A percentile compares a stretch with the other conserved stretches of the same genome.
Conservation (phyloP, 2,113 vertebrate species). For the Corythornis madagascariensis region DNA sequence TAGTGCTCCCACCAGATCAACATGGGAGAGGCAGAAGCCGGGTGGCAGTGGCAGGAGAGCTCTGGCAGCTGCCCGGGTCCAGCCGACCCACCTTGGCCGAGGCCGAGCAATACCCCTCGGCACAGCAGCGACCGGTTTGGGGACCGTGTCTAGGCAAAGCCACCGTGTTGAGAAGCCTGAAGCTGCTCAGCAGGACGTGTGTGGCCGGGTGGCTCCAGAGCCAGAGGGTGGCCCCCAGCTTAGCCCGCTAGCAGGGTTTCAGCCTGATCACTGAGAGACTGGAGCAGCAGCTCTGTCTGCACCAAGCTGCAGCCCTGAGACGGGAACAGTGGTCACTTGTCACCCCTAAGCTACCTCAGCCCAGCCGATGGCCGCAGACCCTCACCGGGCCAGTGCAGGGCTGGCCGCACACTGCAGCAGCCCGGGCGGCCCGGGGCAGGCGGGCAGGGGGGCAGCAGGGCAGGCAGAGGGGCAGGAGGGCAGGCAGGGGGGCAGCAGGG, state of each 20-base stretch:
- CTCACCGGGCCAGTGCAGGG: neutral
- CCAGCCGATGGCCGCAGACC: rapidly evolving
- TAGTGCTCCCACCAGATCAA: rapidly evolving
- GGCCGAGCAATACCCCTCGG: rapidly evolving
- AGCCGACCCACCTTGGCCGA: neutral
- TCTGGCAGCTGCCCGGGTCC: neutral
- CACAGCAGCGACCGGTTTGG: neutral
- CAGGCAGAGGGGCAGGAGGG: neutral
- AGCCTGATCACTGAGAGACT: neutral
- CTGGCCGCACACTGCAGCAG: neutral
- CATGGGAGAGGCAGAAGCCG: neutral
- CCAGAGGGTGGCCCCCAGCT: neutral
- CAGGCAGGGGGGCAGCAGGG: too few species aligned
- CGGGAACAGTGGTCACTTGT: rapidly evolving
- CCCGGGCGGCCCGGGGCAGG: neutral
- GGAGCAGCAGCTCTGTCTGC: neutral
- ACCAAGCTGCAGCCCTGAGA: neutral
- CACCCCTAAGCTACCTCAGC: neutral
- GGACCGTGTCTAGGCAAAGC: rapidly evolving
- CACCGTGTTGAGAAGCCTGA: rapidly evolving
- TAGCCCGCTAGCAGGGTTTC: neutral
- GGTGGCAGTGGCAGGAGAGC: rapidly evolving
- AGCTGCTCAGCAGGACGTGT: rapidly evolving
- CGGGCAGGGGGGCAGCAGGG: neutral
- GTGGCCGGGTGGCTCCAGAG: neutral